These are phyloP conservation scores for Vespertilio murinus DNA, from an alignment of 2,797 vertebrate genomes.

Conservation along the genomic window DNA sequence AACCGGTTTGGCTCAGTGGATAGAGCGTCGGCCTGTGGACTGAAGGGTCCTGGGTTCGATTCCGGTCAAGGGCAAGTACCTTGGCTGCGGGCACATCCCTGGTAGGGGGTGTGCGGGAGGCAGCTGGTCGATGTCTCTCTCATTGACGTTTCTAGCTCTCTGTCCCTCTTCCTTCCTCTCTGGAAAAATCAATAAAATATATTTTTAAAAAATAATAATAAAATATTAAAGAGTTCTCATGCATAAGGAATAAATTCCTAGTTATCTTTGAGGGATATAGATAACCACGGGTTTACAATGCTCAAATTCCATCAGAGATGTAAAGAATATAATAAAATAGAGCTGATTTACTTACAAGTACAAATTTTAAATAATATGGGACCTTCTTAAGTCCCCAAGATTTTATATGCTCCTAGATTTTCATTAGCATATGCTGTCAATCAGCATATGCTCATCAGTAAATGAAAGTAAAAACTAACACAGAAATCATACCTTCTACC, in stretches of 20 bases:
- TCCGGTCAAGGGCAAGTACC: too few relatives aligned
- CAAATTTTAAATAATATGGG: not conserved
- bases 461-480: not conserved
- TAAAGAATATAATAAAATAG: not conserved
- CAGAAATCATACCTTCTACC: not conserved
- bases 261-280: not conserved
- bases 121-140: too few relatives aligned
- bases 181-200: too few relatives aligned
- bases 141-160: too few relatives aligned
- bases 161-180: too few relatives aligned
- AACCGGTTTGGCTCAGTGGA: too few relatives aligned
- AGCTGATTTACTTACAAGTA: not conserved
- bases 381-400: not conserved
- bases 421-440: not conserved
- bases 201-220: too few relatives aligned
- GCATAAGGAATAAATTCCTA: not conserved
- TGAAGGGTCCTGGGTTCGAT: too few relatives aligned
- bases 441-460: not conserved
- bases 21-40: too few relatives aligned
- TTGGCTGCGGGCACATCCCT: too few relatives aligned
- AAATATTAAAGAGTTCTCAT: slow-evolving; percentile 15
- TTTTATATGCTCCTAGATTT: slow-evolving; percentile 15
- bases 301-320: not conserved
- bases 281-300: not conserved
- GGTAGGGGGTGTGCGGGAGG: too few relatives aligned